Percentiles rank a stretch among this genome's conserved stretches.
Conservation (phyloP, 2,888 invertebrate species). For the Venusia cambrica region DNA sequence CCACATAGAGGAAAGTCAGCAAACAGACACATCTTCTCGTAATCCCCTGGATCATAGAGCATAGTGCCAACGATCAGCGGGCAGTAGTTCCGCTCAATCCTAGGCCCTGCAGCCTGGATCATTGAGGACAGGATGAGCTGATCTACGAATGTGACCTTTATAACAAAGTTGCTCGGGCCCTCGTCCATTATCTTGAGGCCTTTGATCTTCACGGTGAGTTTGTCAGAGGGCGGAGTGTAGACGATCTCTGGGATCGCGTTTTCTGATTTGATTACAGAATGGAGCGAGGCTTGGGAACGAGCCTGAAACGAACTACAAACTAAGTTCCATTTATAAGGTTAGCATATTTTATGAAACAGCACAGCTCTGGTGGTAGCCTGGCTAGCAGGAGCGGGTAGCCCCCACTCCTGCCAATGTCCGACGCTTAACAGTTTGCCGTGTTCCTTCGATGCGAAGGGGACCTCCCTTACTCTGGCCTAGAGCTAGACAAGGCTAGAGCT, state of each 20-base stretch:
- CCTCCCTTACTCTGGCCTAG: too few species aligned
- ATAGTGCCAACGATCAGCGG: conserved; percentile 45
- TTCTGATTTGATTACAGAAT: conserved; percentile 29
- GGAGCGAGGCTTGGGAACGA: conserved; percentile 38
- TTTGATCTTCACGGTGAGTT: conserved; percentile 44
- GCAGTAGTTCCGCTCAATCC: conserved; percentile 27
- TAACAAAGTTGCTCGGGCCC: conserved; percentile 35
- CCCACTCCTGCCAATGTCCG: too few species aligned
- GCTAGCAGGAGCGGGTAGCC: too few species aligned
- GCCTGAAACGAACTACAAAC: conserved; percentile 7
- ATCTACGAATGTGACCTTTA: conserved; percentile 55
- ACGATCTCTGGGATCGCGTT: conserved; percentile 30
- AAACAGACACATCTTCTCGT: conserved; percentile 61
- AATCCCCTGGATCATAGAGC: conserved; percentile 63
- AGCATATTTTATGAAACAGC: too few species aligned
- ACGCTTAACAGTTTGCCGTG: too few species aligned
- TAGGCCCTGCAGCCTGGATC: conserved; percentile 43
- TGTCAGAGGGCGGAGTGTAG: conserved; percentile 40
- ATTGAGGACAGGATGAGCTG: conserved; percentile 46
- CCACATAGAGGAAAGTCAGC: conserved; percentile 63
- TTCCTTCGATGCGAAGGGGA: too few species aligned
- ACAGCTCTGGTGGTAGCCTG: too few species aligned
- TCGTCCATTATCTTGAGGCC: conserved; percentile 46
- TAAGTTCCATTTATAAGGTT: too few species aligned
- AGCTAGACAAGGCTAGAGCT: too few species aligned